Conservation (phyloP, 2,888 invertebrate species). For the Protodeltote pygarga region DNA sequence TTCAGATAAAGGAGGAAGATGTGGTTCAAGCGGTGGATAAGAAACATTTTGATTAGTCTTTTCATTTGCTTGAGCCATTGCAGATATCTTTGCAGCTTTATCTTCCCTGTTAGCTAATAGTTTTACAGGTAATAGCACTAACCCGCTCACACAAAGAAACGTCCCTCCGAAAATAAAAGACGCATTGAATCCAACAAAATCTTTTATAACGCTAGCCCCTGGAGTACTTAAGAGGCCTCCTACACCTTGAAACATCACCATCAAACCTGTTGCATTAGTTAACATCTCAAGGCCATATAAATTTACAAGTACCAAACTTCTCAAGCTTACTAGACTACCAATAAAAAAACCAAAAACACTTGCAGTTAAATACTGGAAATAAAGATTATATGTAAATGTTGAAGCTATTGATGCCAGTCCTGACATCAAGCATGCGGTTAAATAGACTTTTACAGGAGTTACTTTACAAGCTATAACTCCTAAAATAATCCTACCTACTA, state of each 20-base stretch:
- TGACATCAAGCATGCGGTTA: conserved; percentile 49
- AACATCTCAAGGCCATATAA: conserved; percentile 74
- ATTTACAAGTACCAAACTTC: conserved; percentile 68
- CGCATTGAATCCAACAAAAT: conserved; percentile 58
- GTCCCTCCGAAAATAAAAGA: conserved; percentile 69
- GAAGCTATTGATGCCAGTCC: conserved; percentile 66
- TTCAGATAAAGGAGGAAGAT: no score
- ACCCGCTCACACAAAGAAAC: conserved; percentile 62
- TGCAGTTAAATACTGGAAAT: conserved; percentile 70
- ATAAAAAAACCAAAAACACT: conserved; percentile 67
- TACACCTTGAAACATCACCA: conserved; percentile 71
- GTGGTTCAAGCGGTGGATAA: no score
- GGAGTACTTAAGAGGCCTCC: conserved; percentile 73
- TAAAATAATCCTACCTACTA: conserved; percentile 63
- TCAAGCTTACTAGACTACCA: conserved; percentile 60
- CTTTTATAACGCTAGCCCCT: conserved; percentile 64
- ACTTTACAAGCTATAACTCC: conserved; percentile 66
- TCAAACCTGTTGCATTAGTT: conserved; percentile 75
- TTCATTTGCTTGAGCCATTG: no score
- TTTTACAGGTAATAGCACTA: conserved; percentile 59
- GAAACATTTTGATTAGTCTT: no score
- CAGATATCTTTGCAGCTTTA: no score
- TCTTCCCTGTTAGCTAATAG: conserved; percentile 46
- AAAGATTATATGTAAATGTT: conserved; percentile 59
- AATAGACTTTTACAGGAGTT: conserved; percentile 58